phyloP scores from a whole-genome alignment of 2,113 vertebrate genomes.

The Ciconia maguari region DNA sequence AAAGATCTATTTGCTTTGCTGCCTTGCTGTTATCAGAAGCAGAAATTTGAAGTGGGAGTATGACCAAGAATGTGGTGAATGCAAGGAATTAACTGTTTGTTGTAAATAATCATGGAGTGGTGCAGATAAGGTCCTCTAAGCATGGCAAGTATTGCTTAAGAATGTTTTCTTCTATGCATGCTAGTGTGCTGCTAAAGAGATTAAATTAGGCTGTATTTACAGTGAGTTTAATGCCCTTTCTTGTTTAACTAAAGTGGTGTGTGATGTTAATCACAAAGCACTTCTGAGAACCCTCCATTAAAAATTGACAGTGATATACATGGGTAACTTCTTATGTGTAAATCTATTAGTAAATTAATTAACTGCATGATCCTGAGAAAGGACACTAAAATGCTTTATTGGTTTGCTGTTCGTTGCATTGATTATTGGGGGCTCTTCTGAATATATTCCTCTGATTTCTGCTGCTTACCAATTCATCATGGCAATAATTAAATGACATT shows the following conservation, averaged over 20 bases:
- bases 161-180: neutral
- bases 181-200: neutral
- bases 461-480: neutral
- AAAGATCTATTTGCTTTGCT: neutral
- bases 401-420: neutral
- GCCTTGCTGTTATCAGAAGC: neutral
- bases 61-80: neutral
- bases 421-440: neutral
- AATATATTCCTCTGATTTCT: neutral
- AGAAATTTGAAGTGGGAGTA: neutral
- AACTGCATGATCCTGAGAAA: neutral
- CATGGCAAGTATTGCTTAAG: neutral
- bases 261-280: neutral
- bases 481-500: neutral
- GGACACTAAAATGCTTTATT: neutral
- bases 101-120: neutral
- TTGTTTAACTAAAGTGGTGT: neutral
- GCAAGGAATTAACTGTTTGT: neutral
- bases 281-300: conserved; percentile 1
- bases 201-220: neutral
- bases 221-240: neutral
- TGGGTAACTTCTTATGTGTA: neutral
- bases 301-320: neutral
- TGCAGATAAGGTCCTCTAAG: neutral
- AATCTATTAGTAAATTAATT: conserved; percentile 32